Evolutionary conservation across 2,113 vertebrate species (phyloP).

Genomic region (Macrotus californicus): DNA sequence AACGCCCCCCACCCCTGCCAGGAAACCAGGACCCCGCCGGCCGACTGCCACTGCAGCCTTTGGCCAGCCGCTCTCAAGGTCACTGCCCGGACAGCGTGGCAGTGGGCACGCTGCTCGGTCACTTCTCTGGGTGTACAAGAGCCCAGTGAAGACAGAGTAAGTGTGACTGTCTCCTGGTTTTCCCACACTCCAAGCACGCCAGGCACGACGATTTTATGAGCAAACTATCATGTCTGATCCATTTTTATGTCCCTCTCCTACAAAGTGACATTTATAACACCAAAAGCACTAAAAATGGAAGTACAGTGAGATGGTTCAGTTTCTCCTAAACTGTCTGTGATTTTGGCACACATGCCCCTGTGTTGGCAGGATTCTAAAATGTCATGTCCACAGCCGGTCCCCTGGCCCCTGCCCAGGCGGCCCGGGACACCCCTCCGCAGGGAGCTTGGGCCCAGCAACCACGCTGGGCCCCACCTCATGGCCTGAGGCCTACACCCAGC

Average conservation of each 20-base stretch:
- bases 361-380: background rate
- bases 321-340: background rate
- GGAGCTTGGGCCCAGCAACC: background rate
- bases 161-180: background rate
- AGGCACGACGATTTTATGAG: background rate
- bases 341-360: background rate
- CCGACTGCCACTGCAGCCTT: no score
- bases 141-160: background rate
- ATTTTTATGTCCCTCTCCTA: background rate
- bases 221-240: background rate
- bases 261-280: background rate
- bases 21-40: no score
- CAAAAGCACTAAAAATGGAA: background rate
- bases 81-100: background rate
- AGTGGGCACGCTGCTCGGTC: background rate
- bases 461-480: fast-evolving
- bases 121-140: background rate
- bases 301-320: background rate
- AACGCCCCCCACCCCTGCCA: background rate
- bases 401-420: background rate
- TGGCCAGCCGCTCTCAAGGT: background rate
- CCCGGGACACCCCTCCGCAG: background rate
- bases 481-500: background rate
- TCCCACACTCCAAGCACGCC: background rate
- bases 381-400: fast-evolving